Evolutionary conservation across 2,888 invertebrate species (phyloP).

Genomic region (Cremastinae sp.): DNA sequence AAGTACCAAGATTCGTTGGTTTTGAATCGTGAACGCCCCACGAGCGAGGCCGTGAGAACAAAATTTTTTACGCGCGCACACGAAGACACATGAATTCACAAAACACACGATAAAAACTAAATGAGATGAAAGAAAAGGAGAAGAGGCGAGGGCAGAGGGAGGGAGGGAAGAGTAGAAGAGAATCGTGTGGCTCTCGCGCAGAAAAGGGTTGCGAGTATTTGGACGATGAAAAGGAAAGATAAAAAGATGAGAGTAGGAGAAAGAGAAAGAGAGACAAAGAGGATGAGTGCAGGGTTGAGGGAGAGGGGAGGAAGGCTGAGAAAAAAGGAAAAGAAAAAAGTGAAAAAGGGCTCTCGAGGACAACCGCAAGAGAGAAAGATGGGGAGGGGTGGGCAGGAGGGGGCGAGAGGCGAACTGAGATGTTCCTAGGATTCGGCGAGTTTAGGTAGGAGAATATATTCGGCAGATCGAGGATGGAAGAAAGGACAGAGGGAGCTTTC

Average conservation of each 20-base stretch:
- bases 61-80: conserved; percentile 20
- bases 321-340: conserved; percentile 35
- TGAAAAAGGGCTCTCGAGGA: conserved; percentile 34
- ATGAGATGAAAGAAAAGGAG: conserved; percentile 48
- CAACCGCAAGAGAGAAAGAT: conserved; percentile 23
- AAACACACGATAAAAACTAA: conserved; percentile 31
- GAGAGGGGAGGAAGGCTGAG: neutral
- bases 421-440: conserved; percentile 56
- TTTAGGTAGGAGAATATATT: conserved; percentile 32
- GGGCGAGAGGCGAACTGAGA: conserved; percentile 28
- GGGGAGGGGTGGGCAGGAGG: too few relatives aligned
- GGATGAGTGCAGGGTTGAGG: too few relatives aligned
- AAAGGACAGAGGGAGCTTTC: conserved; percentile 45
- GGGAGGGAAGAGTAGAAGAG: conserved; percentile 28
- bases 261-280: conserved; percentile 16
- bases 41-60: conserved; percentile 39
- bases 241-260: conserved; percentile 49
- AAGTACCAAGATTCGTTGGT: neutral
- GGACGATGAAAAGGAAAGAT: conserved; percentile 58
- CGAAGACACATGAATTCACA: conserved; percentile 6
- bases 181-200: conserved; percentile 54
- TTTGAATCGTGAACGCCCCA: neutral
- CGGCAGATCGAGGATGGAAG: conserved; percentile 41
- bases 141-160: conserved; percentile 31
- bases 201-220: conserved; percentile 41